Percentiles rank a stretch among this genome's conserved stretches.
Conservation (phyloP, 2,888 invertebrate species). For the Zygothrica quintamaculata region DNA sequence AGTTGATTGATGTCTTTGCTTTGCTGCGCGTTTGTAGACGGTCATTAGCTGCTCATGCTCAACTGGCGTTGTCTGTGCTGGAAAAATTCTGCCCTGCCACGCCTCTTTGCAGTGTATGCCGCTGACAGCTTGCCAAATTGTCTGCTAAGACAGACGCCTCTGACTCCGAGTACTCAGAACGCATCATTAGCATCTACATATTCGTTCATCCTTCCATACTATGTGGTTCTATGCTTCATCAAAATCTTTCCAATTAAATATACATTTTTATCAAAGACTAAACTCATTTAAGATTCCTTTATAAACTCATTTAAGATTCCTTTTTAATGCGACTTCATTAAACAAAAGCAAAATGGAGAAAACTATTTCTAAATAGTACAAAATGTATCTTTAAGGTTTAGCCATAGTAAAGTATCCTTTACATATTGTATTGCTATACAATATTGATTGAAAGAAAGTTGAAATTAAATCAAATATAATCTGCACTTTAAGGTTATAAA, state of each 20-base stretch:
- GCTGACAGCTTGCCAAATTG: conserved; percentile 78
- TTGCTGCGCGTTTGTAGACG: conserved; percentile 60
- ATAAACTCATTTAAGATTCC: no score
- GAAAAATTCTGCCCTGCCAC: conserved; percentile 46
- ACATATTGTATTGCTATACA: no score
- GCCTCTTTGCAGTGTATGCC: conserved; percentile 57
- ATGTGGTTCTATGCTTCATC: conserved; percentile 1
- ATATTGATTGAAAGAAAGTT: no score
- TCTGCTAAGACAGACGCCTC: conserved; percentile 47
- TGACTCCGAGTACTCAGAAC: conserved; percentile 30
- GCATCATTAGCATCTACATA: conserved; percentile 63
- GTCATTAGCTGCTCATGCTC: conserved; percentile 68
- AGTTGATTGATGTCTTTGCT: conserved; percentile 75
- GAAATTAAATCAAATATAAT: no score
- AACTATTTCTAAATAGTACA: not conserved
- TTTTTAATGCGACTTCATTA: no score
- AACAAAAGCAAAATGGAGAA: no score
- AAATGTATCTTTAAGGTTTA: no score
- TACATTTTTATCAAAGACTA: not conserved
- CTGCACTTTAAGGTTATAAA: no score
- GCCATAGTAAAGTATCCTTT: no score
- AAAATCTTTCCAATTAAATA: conserved; percentile 16
- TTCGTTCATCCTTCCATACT: not conserved
- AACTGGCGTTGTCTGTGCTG: conserved; percentile 41
- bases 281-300: not conserved